phyloP scores from a whole-genome alignment of 2,888 invertebrate genomes.

The Autographa gamma region DNA sequence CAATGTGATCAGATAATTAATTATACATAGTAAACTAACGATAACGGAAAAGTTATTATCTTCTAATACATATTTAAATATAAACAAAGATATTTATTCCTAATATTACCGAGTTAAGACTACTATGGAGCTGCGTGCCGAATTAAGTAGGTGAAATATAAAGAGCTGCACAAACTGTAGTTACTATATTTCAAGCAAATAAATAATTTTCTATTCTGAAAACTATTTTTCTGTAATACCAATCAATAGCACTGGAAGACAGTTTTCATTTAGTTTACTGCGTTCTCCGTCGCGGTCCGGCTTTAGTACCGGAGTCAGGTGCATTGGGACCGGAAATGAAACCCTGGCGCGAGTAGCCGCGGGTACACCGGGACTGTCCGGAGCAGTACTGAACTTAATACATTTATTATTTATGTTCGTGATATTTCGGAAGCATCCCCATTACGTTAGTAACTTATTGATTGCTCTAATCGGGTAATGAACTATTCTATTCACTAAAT shows the following conservation, averaged over 20 bases:
- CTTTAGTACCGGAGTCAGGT: constrained; percentile 40
- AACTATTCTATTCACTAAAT: too few relatives aligned
- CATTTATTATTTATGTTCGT: not conserved
- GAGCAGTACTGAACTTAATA: constrained; percentile 13
- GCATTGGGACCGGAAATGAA: constrained; percentile 53
- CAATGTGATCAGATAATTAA: too few relatives aligned
- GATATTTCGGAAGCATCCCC: not conserved
- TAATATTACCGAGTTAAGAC: too few relatives aligned
- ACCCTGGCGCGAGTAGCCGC: constrained; percentile 28
- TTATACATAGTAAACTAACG: too few relatives aligned
- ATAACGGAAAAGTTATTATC: too few relatives aligned
- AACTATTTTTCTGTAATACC: not conserved
- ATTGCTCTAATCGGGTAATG: not conserved
- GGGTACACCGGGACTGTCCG: constrained; percentile 16
- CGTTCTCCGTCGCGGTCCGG: not conserved
- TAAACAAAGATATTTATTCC: too few relatives aligned
- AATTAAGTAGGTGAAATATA: too few relatives aligned
- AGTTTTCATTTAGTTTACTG: constrained; percentile 5
- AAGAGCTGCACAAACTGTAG: too few relatives aligned
- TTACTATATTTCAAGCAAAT: too few relatives aligned
- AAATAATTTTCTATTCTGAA: too few relatives aligned
- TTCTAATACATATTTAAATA: too few relatives aligned
- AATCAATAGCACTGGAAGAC: not conserved
- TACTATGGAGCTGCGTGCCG: too few relatives aligned
- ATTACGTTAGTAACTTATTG: not conserved